A percentile compares a stretch with the other conserved stretches of the same genome.
Evolutionary conservation across 1,140 invertebrate genomes (phyloP).

Genomic region (Pararge aegeria): DNA sequence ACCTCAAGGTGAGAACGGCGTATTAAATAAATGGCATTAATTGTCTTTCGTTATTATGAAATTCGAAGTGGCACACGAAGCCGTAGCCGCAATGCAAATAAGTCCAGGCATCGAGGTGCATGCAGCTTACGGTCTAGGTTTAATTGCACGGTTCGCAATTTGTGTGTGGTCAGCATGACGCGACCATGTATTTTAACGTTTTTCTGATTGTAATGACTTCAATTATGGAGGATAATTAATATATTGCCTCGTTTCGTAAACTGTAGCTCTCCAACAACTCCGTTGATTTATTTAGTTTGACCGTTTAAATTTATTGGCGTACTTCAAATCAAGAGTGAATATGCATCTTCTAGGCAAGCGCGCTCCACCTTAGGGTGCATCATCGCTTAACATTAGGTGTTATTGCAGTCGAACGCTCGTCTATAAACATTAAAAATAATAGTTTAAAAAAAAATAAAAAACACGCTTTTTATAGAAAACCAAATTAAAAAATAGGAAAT

Average conservation of each 20-base stretch:
- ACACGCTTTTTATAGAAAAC: no score
- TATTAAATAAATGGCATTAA: background rate
- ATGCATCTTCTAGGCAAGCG: no score
- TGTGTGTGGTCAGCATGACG: conserved; percentile 11
- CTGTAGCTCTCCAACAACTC: no score
- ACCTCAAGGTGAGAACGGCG: no score
- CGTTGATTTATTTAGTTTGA: background rate
- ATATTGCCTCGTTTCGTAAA: background rate
- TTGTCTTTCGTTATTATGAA: background rate
- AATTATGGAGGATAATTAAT: conserved; percentile 1
- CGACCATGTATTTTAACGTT: conserved; percentile 7
- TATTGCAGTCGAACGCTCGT: no score
- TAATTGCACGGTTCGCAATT: conserved; percentile 15
- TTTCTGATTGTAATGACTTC: conserved; percentile 12
- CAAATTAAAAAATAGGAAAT: no score
- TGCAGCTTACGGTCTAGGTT: conserved; percentile 19
- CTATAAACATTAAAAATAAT: no score
- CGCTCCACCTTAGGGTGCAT: no score
- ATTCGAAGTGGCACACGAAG: background rate
- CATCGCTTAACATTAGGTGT: no score
- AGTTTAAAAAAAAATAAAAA: no score
- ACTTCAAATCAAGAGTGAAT: no score
- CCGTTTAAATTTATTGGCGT: background rate
- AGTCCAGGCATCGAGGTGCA: conserved; percentile 1
- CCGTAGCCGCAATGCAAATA: conserved; percentile 24